Evolutionary conservation across 92 coral and sea anemone genomes (phyloP), one percentile per base, ranked within the genome.

Genomic region (Galaxea fascicularis): DNA sequence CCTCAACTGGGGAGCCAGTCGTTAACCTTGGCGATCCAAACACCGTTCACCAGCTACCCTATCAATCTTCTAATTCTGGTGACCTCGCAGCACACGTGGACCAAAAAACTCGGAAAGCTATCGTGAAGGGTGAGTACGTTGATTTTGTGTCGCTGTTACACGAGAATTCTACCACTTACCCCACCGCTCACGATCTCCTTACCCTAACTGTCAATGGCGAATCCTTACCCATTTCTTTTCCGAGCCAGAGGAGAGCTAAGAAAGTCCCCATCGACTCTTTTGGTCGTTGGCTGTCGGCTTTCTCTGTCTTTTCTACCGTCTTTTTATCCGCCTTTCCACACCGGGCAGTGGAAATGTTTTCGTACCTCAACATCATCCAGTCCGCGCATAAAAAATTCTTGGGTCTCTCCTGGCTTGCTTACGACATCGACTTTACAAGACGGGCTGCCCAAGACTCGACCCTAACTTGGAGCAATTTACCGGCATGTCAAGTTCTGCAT

Each of bases 401-500:
- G 13, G 77, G 77, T 14, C 77, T 73, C 41, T 12, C 77, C 44
- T 73, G 77, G 77, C 62, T 73, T 3, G 62, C 77, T 13, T 73
- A 73, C 10, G 77, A 73, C 60, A 46, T 26, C 0, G 77, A 73
- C 62, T 49, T 73, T 18, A 49, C 62, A 14, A 13, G 77, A 12
- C 24, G 77, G 60, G 77, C 77, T 24, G 77, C 77, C n/a, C 21
- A 13, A 14, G 39, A 73, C 77, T 45, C n/a, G 3, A 44, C 63
- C 62, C 22, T 49, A 8, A 4, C 62, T 0, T 73, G 62, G 77
- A 27, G 22, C 35, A 47, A 71, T 71, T 71, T 44, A 71, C 59
- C 4, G 59, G 76, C 35, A 10, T 72, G 21, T 49, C 77, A 0
- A 1, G 45, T 49, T 49, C 60, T 1, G 24, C 78, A 0, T 52